phyloP scores from a whole-genome alignment of 2,113 vertebrate genomes.

The Heterotilapia buettikoferi region DNA sequence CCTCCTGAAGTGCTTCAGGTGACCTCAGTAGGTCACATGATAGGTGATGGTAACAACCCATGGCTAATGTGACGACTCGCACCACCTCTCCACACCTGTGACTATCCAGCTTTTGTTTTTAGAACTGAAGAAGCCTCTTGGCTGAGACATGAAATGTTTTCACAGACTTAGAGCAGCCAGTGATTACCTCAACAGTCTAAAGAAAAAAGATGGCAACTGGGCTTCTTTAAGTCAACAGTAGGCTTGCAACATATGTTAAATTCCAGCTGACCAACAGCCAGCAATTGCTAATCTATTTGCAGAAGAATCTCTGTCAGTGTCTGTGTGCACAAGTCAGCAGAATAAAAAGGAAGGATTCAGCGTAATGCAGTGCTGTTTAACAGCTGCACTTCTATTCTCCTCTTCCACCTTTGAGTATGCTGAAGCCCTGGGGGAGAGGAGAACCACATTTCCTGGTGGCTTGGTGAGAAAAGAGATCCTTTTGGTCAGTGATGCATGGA shows the following conservation, averaged over 20 bases:
- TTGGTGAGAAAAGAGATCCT: conserved; percentile 28
- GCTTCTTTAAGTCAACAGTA: neutral
- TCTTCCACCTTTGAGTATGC: neutral
- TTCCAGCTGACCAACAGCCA: neutral
- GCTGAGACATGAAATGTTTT: neutral
- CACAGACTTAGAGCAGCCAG: neutral
- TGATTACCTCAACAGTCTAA: too few relatives aligned
- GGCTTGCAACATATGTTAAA: neutral
- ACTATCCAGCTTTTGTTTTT: neutral
- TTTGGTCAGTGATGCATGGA: conserved; percentile 24
- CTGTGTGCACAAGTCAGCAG: neutral
- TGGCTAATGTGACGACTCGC: neutral
- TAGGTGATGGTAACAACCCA: neutral
- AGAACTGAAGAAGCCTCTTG: neutral
- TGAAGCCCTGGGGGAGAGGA: conserved; percentile 12
- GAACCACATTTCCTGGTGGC: conserved; percentile 21
- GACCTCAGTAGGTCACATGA: neutral
- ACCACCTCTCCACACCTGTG: neutral
- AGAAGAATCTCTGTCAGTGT: neutral
- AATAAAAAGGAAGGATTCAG: neutral
- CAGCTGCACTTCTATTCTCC: neutral
- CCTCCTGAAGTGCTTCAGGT: neutral
- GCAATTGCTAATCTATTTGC: neutral
- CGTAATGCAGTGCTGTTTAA: neutral
- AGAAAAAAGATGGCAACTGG: neutral